These are phyloP conservation scores for Monochamus saltuarius DNA, from an alignment of 1,140 invertebrate genomes.

Conservation along the genomic window DNA sequence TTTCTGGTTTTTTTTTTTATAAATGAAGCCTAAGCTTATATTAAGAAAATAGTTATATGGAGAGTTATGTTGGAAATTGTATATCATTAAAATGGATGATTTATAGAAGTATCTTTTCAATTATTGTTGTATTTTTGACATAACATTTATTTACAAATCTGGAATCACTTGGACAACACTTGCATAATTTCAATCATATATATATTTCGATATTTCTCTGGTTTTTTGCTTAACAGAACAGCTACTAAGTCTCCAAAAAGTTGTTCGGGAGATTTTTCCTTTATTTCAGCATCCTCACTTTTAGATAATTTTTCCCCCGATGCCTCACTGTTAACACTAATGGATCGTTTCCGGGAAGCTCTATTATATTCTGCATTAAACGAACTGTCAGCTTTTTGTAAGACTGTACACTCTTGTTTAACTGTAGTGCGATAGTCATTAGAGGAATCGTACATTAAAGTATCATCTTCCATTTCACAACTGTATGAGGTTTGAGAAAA, in stretches of 20 bases:
- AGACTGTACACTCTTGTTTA: slow-evolving; percentile 26
- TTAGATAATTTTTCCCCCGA: slow-evolving; percentile 22
- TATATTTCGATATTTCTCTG: slow-evolving; percentile 37
- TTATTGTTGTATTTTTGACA: background rate
- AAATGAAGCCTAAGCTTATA: too few relatives aligned
- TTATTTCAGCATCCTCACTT: slow-evolving; percentile 16
- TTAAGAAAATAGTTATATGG: too few relatives aligned
- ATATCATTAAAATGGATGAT: too few relatives aligned
- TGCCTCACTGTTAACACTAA: slow-evolving; percentile 28
- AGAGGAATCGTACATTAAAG: slow-evolving; percentile 29
- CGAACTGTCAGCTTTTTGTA: slow-evolving; percentile 31
- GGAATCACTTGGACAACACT: slow-evolving; percentile 34
- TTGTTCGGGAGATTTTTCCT: slow-evolving; percentile 32
- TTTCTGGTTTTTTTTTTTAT: too few relatives aligned
- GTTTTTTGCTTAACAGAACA: slow-evolving; percentile 35
- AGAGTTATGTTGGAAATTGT: too few relatives aligned
- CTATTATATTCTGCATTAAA: slow-evolving; percentile 5
- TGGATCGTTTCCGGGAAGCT: slow-evolving; percentile 21
- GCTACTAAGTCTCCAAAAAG: slow-evolving; percentile 41
- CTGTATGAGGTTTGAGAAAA: slow-evolving; percentile 13
- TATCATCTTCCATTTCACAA: slow-evolving; percentile 24
- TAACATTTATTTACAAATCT: background rate
- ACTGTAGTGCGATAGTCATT: slow-evolving; percentile 27
- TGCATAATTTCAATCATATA: slow-evolving; percentile 44
- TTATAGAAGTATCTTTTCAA: too few relatives aligned